Conservation (phyloP, 2,113 vertebrate genomes). For the Bubo blakistoni region DNA sequence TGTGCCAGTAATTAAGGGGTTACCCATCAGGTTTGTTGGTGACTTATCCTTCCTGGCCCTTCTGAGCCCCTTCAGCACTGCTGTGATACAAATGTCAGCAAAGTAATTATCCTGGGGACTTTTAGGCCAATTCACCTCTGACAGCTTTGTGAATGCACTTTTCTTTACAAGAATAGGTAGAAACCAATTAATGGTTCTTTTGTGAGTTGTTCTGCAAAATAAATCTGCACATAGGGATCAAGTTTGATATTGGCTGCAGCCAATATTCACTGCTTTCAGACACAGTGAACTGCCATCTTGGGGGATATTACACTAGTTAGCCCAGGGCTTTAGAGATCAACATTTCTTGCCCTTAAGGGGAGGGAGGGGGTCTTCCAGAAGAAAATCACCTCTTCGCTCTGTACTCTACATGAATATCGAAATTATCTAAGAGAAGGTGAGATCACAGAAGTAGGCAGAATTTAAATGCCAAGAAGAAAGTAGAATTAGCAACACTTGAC, state of each 20-base stretch:
- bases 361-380: not conserved
- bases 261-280: not conserved
- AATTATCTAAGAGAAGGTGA: conserved; percentile 9
- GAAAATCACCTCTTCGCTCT: not conserved
- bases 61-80: not conserved
- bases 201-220: not conserved
- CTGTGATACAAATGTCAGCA: not conserved
- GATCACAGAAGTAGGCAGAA: not conserved
- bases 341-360: not conserved
- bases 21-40: not conserved
- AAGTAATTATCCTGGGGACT: not conserved
- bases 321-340: not conserved
- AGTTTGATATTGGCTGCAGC: not conserved
- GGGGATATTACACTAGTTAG: not conserved
- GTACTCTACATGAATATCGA: not conserved
- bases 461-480: conserved; percentile 1
- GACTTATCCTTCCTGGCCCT: not conserved
- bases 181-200: conserved; percentile 22
- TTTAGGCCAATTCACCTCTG: not conserved
- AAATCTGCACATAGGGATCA: not conserved
- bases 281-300: not conserved
- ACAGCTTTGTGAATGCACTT: not conserved
- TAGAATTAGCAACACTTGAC: not conserved
- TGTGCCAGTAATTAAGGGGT: not conserved
- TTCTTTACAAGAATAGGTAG: not conserved